Evolutionary conservation across 2,797 vertebrate species (phyloP), one percentile per base, ranked within the genome.

Genomic region (Galagoides demidoff): DNA sequence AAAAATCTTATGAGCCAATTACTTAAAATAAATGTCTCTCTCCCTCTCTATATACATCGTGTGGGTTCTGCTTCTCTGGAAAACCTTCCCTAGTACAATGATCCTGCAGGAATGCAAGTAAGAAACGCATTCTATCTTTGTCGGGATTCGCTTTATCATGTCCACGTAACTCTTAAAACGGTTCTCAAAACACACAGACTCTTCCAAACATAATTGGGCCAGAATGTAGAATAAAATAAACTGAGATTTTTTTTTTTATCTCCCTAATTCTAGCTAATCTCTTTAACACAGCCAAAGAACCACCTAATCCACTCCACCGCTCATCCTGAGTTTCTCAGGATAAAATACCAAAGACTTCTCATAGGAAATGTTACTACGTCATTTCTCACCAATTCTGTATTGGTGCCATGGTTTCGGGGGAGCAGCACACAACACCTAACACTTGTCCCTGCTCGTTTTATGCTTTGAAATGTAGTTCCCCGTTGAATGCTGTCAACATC

Each of bases 381-480:
- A 92, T 4, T 68, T 20, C 27, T 64, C 37, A 55, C 20, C 25
- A 84, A 86, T 64, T 94, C 57, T 86, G 3, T 25, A 81, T 20
- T 59, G 82, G 57, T 45, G 2, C 3, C 64, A 70, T 10, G 73
- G 9, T 59, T 90, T 63, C 13, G 10, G 27, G n/a, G 16, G 23
- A 2, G 16, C 45, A 70, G 10, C 1, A 92, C 17, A 85, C 31
- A 95, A 95, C 34, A 77, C 7, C 25, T 77, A 85, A 70, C 57
- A 34, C 34, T 86, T 77, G 1, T 29, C 83, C 29, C 94, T 59
- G 77, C 8, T 70, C 85, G 91, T 86, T 85, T 83, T 79, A 71
- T 87, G 4, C 37, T 83, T 85, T 49, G 25, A 95, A 85, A 45
- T 85, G 96, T 81, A 93, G 31, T 79, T 95, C 84, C 78, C 84